Evolutionary conservation across 2,113 vertebrate genomes (phyloP).

Genomic region (Petrocephalus microphthalmus): DNA sequence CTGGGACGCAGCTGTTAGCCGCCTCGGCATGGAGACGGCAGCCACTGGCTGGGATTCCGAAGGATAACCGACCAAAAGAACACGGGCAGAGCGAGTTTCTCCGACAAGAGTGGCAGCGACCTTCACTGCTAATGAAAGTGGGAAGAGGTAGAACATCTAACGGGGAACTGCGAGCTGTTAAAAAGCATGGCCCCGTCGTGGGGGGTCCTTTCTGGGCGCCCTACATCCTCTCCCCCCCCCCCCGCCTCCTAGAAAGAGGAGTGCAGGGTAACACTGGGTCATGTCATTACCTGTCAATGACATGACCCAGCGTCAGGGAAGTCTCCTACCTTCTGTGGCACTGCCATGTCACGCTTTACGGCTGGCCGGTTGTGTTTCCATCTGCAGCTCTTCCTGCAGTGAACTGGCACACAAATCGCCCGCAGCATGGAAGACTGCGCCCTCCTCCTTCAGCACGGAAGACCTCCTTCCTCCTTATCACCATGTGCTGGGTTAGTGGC

Average conservation of each 20-base stretch:
- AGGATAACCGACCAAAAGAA: background rate
- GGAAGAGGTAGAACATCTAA: constrained; percentile 22
- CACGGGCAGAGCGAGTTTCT: background rate
- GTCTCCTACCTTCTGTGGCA: background rate
- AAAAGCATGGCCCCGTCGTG: background rate
- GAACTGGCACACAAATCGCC: background rate
- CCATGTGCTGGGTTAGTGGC: background rate
- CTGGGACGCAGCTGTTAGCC: constrained; percentile 5
- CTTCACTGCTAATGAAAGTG: background rate
- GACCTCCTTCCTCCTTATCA: background rate
- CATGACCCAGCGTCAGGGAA: background rate
- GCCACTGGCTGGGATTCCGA: background rate
- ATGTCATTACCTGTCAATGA: too few species aligned
- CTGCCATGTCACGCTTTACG: background rate
- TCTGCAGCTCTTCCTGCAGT: background rate
- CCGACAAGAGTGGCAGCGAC: background rate
- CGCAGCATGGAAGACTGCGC: background rate
- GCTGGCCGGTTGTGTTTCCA: background rate
- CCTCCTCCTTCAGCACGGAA: too few species aligned
- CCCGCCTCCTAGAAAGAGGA: background rate
- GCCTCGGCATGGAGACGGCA: background rate
- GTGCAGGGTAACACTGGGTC: background rate
- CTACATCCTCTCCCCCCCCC: background rate
- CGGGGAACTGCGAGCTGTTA: constrained; percentile 22
- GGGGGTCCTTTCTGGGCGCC: background rate